phyloP scores from a whole-genome alignment of 2,797 vertebrate species.

The Aeoliscus strigatus region DNA sequence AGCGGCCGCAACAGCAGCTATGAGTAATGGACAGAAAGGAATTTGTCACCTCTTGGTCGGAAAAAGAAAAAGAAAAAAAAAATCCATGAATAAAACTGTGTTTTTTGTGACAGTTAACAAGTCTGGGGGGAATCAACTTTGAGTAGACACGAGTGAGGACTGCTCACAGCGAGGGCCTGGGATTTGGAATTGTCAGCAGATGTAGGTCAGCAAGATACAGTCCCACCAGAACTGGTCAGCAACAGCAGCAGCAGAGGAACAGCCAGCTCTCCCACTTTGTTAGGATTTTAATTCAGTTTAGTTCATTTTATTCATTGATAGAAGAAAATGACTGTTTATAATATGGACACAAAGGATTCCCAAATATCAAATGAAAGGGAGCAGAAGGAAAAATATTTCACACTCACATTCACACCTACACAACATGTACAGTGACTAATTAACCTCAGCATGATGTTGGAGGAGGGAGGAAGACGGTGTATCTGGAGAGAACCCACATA shows the following conservation, averaged over 20 bases:
- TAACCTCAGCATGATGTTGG: too few relatives aligned
- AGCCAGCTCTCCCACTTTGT: constrained; percentile 29
- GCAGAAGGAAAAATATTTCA: too few relatives aligned
- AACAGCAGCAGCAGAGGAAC: constrained; percentile 24
- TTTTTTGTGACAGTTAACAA: constrained; percentile 59
- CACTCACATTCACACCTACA: too few relatives aligned
- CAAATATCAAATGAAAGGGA: too few relatives aligned
- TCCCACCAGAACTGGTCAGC: constrained; percentile 51
- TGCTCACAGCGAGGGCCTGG: constrained; percentile 35
- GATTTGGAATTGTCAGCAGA: constrained; percentile 64
- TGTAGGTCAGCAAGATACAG: constrained; percentile 62
- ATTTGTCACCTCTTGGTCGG: constrained; percentile 35
- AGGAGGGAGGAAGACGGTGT: too few relatives aligned
- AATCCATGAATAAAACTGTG: constrained; percentile 48
- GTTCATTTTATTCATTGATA: too few relatives aligned
- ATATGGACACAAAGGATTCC: too few relatives aligned
- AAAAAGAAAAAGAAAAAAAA: constrained; percentile 7
- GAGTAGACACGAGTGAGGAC: constrained; percentile 43
- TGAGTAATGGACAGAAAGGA: constrained; percentile 40
- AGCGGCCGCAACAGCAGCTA: constrained; percentile 24
- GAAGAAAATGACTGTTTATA: too few relatives aligned
- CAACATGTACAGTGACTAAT: too few relatives aligned
- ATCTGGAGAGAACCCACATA: too few relatives aligned
- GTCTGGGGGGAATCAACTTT: constrained; percentile 47
- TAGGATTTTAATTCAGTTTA: too few relatives aligned